These are phyloP conservation scores for Sialis lutaria DNA, from an alignment of 2,888 invertebrate species.

Conservation along the genomic window DNA sequence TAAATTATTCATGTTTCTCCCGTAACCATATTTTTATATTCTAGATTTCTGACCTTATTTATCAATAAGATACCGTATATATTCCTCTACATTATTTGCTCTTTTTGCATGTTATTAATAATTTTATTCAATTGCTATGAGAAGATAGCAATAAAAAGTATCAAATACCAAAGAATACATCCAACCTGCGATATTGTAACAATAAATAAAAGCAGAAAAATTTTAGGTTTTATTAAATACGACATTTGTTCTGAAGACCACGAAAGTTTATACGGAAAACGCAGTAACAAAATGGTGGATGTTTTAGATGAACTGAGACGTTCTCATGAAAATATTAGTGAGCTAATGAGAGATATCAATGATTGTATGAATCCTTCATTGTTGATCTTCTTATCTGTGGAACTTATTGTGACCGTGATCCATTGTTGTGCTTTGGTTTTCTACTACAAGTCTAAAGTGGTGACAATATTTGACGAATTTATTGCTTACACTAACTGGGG, in stretches of 20 bases:
- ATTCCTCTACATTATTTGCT: conserved; percentile 18
- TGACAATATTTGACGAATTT: no score
- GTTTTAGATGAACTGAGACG: conserved; percentile 21
- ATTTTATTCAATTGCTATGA: conserved; percentile 22
- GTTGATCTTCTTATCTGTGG: conserved; percentile 19
- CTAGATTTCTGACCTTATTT: conserved; percentile 13
- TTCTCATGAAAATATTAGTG: conserved; percentile 21
- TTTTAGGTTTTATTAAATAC: conserved; percentile 18
- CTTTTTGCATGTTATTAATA: conserved; percentile 14
- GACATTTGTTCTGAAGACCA: conserved; percentile 18
- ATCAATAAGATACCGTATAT: conserved; percentile 17
- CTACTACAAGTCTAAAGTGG: conserved; percentile 15
- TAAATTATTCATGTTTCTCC: no score
- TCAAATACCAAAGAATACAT: conserved; percentile 20
- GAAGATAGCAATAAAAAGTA: conserved; percentile 17
- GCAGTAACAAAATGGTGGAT: conserved; percentile 9
- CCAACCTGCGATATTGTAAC: conserved; percentile 19
- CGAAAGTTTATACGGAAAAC: neutral
- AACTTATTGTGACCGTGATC: conserved; percentile 20
- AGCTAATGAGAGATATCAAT: conserved; percentile 19
- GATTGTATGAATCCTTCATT: conserved; percentile 21
- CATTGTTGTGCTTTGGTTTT: conserved; percentile 24
- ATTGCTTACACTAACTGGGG: no score
- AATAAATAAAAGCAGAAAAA: conserved; percentile 17
- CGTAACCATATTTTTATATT: no score